Conservation (phyloP, 2,888 invertebrate species). For the Thymelicus sylvestris region DNA sequence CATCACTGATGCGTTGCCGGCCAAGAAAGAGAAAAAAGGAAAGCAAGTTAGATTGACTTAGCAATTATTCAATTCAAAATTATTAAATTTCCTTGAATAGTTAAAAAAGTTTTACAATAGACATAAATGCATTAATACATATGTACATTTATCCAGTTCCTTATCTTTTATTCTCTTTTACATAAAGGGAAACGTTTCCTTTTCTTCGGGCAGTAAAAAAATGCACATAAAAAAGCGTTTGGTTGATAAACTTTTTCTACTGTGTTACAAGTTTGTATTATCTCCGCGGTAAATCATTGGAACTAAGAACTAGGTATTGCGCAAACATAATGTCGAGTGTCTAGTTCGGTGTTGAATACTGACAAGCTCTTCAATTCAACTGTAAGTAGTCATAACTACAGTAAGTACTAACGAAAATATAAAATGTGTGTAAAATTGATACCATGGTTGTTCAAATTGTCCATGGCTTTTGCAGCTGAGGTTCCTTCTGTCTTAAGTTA, state of each 20-base stretch:
- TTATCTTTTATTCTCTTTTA: not conserved
- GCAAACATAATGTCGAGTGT: not conserved
- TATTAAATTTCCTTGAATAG: not conserved
- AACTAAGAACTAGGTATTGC: constrained; percentile 20
- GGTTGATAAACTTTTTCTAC: constrained; percentile 29
- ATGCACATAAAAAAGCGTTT: constrained; percentile 27
- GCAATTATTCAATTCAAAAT: no score
- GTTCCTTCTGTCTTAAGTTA: no score
- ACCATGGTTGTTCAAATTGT: no score
- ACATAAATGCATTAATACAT: not conserved
- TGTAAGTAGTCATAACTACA: no score
- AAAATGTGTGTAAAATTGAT: no score
- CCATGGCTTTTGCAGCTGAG: no score
- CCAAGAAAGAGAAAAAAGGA: no score
- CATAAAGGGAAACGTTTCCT: constrained; percentile 1
- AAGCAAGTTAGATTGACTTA: no score
- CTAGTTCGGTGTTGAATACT: no score
- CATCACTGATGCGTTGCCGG: no score
- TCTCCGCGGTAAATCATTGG: constrained; percentile 28
- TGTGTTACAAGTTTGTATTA: constrained; percentile 31
- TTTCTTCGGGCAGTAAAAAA: constrained; percentile 23
- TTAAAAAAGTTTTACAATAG: not conserved
- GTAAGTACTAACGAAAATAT: no score
- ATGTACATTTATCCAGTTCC: not conserved
- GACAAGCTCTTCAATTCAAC: no score